Evolutionary conservation across 92 coral and sea anemone genomes (phyloP), one percentile per base, ranked within the genome.

Genomic region (Parazoanthus atlanticus): DNA sequence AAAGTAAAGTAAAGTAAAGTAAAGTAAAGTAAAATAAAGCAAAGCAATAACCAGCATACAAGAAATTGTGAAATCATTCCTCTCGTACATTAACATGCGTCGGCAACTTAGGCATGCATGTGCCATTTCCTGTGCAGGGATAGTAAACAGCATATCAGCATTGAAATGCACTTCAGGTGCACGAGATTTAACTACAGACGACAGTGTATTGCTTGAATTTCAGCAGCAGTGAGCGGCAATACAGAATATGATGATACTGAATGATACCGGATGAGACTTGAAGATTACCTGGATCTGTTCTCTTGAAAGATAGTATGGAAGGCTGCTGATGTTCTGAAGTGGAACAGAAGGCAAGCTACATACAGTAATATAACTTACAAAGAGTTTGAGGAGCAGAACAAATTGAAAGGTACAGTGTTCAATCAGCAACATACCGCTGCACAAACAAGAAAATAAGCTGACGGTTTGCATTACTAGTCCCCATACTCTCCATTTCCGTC

Each of bases 261-360:
- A 2, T n/a, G 29, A 69, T 29, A 41, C 81, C 19, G 56, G 40
- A 15, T n/a, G 65, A 46, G 23, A 30, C 10, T 21, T 21, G 26
- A 78, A 16, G 82, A 43, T 78, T 78, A 78, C 82, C 82, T 78
- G 82, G 11, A 78, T 49, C 64, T 49, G 61, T 21, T 43, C 64
- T 78, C 65, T 78, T 46, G 82, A 78, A 52, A 78, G 19, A 78
- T 78, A 78, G 82, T 78, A 78, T 26, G 82, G 82, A 78, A 78
- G 82, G n/a, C 82, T 78, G 82, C 61, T 47, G 82, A 78, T 78
- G 30, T 78, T 78, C 82, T 78, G 82, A 23, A 49, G 82, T 52
- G 65, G 82, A 47, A 78, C 64, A 78, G 82, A 46, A 78, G 58
- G 82, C 23, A 78, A 78, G 82, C 82, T 46, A 30, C 69, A 61